phyloP scores from a whole-genome alignment of 2,797 vertebrate genomes.

The Octomys mimax region DNA sequence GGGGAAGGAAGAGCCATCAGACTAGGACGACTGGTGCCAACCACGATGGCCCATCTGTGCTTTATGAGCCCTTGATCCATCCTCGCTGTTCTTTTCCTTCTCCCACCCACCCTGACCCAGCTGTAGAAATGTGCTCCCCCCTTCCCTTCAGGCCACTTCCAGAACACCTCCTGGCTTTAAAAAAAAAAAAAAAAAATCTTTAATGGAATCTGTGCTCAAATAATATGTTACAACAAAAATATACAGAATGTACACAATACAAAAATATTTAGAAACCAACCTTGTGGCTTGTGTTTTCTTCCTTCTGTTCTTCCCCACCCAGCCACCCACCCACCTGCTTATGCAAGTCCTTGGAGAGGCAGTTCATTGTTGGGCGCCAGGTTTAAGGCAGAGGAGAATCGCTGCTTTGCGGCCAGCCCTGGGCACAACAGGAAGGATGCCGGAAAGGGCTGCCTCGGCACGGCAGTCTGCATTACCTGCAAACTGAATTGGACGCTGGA shows the following conservation, averaged over 20 bases:
- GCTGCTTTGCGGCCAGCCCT: slow-evolving; percentile 79
- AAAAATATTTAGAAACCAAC: slow-evolving; percentile 90
- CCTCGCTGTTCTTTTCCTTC: rapidly evolving
- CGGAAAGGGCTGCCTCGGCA: slow-evolving; percentile 69
- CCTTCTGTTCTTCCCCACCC: slow-evolving; percentile 62
- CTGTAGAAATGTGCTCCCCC: not conserved
- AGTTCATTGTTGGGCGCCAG: slow-evolving; percentile 79
- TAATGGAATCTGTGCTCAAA: slow-evolving; percentile 89
- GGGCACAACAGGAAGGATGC: slow-evolving; percentile 50
- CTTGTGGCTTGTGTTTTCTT: slow-evolving; percentile 81
- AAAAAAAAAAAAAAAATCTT: slow-evolving; percentile 82
- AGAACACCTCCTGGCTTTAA: slow-evolving; percentile 23
- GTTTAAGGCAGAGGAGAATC: slow-evolving; percentile 89
- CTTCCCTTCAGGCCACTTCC: slow-evolving; percentile 35
- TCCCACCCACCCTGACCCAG: not conserved
- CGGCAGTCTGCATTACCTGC: slow-evolving; percentile 82
- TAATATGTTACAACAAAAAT: slow-evolving; percentile 90
- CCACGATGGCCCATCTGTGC: rapidly evolving
- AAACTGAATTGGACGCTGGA: slow-evolving; percentile 78
- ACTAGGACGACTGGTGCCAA: not conserved
- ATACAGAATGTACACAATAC: slow-evolving; percentile 91
- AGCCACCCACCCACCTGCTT: slow-evolving; percentile 29
- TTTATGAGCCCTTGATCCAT: not conserved
- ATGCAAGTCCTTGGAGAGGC: slow-evolving; percentile 84
- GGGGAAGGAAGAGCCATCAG: not conserved